Conservation (phyloP, 2,888 invertebrate genomes). For the Mesorhabditis spiculigera region DNA sequence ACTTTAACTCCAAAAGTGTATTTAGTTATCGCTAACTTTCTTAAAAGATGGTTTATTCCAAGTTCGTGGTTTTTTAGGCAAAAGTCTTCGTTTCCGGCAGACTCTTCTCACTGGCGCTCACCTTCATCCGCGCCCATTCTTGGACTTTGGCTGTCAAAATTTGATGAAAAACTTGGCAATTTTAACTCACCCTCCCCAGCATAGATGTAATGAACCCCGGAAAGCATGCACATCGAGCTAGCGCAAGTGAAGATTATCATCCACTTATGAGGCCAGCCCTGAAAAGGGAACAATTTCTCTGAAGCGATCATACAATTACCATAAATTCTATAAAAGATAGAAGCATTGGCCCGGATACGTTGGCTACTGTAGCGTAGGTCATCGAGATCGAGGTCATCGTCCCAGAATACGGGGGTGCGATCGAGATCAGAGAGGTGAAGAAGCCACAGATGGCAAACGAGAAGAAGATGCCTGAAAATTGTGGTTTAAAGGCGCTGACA, state of each 20-base stretch:
- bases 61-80: too few relatives aligned
- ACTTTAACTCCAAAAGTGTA: too few relatives aligned
- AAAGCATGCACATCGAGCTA: background rate
- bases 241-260: background rate
- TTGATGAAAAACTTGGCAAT: background rate
- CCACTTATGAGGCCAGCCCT: constrained; percentile 2
- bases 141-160: background rate
- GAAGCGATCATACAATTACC: background rate
- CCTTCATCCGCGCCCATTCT: background rate
- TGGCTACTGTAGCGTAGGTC: constrained; percentile 2
- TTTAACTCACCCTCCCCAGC: background rate
- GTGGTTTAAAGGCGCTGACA: too few relatives aligned
- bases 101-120: too few relatives aligned
- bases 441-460: constrained; percentile 17
- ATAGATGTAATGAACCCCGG: background rate
- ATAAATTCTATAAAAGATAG: background rate
- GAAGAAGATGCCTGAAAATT: constrained; percentile 12
- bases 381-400: constrained; percentile 19
- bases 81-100: too few relatives aligned
- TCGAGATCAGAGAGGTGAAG: constrained; percentile 20
- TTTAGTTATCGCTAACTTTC: too few relatives aligned
- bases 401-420: constrained; percentile 23
- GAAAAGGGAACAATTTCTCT: background rate
- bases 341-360: background rate
- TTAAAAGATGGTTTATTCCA: too few relatives aligned